Conservation (phyloP, 2,113 vertebrate species). For the Podilymbus podiceps region DNA sequence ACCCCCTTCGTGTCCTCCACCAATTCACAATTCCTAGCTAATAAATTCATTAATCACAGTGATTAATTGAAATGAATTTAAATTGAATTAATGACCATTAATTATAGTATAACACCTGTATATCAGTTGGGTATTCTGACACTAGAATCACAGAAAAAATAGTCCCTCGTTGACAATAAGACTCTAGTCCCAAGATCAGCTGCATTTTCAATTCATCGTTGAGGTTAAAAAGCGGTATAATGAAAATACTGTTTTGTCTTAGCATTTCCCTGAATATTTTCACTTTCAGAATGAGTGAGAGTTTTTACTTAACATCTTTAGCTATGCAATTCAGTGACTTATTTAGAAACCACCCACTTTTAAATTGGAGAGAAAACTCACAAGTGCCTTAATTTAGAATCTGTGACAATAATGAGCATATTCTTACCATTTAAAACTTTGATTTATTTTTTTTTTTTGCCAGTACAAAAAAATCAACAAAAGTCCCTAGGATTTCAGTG, state of each 20-base stretch:
- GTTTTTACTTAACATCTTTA: background rate
- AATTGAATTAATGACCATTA: background rate
- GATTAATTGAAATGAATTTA: background rate
- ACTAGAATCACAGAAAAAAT: background rate
- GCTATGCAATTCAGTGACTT: background rate
- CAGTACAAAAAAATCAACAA: background rate
- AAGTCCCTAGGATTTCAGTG: background rate
- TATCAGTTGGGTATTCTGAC: background rate
- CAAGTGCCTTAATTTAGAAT: background rate
- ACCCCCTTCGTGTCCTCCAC: background rate
- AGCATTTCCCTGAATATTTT: background rate
- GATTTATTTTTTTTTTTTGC: background rate
- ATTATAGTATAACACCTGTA: background rate
- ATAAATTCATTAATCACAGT: constrained; percentile 10
- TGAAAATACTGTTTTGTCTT: background rate
- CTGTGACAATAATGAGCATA: background rate
- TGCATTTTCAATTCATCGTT: background rate
- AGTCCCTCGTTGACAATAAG: background rate
- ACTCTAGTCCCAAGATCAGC: background rate
- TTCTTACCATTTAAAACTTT: background rate
- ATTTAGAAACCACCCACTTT: background rate
- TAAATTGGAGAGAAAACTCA: background rate
- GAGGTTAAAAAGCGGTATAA: background rate
- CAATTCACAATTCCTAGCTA: background rate
- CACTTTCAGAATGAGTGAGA: background rate